Evolutionary conservation across 1,140 invertebrate species (phyloP).

Genomic region (Onthophagus taurus): DNA sequence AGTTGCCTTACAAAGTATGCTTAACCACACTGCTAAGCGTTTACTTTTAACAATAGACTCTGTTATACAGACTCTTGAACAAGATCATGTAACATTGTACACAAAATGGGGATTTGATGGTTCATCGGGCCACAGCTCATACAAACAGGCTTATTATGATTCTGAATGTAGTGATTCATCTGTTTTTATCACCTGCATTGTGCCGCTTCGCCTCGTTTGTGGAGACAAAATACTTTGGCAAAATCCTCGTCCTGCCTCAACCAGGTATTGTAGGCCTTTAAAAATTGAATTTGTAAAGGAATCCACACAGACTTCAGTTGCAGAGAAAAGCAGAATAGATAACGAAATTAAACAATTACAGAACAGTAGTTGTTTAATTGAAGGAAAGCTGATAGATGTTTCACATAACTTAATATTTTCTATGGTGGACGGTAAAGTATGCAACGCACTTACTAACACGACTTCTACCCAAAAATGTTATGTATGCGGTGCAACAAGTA

Average conservation of each 20-base stretch:
- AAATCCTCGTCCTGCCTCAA: constrained; percentile 8
- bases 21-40: constrained; percentile 3
- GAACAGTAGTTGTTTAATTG: too few species aligned
- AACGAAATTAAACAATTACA: too few species aligned
- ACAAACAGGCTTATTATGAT: constrained; percentile 9
- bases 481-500: background rate
- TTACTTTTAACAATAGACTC: background rate
- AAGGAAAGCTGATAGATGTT: too few species aligned
- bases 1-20: constrained; percentile 6
- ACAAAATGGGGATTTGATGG: constrained; percentile 9
- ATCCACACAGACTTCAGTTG: too few species aligned
- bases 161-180: background rate
- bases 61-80: constrained; percentile 1
- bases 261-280: background rate
- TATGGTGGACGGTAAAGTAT: too few species aligned
- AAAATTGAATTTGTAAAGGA: constrained; percentile 3
- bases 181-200: constrained; percentile 9
- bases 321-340: too few species aligned
- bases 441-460: constrained; percentile 3
- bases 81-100: background rate
- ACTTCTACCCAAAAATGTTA: constrained; percentile 1
- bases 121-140: constrained; percentile 3
- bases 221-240: constrained; percentile 5
- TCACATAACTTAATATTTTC: too few species aligned
- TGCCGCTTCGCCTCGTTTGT: constrained; percentile 5